Percentiles rank a stretch among this genome's conserved stretches.
These are phyloP conservation scores for Corythaixoides concolor DNA, from an alignment of 2,113 vertebrate genomes.

Conservation along the genomic window DNA sequence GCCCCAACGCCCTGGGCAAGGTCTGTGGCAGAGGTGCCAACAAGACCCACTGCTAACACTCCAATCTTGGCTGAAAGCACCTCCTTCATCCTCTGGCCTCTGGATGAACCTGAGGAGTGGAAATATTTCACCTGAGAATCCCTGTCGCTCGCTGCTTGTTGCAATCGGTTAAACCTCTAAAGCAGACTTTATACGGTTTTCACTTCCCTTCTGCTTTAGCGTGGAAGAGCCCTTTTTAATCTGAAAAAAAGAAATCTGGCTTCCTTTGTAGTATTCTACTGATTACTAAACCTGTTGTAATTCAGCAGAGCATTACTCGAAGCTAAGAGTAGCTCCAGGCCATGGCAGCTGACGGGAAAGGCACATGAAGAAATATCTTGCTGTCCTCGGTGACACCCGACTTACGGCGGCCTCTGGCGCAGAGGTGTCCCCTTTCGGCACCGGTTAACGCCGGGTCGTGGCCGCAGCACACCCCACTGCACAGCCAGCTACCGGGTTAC, in stretches of 20 bases:
- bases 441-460: not conserved
- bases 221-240: not conserved
- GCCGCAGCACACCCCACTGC: not conserved
- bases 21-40: not conserved
- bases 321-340: not conserved
- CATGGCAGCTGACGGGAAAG: not conserved
- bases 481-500: accelerated
- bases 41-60: not conserved
- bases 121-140: not conserved
- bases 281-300: not conserved
- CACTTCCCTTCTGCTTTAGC: not conserved
- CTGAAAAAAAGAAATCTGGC: not conserved
- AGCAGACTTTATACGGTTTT: not conserved
- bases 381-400: not conserved
- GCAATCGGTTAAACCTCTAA: not conserved
- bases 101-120: not conserved
- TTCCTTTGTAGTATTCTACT: not conserved
- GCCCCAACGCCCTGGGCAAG: not conserved
- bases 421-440: not conserved
- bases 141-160: not conserved
- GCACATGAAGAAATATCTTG: not conserved
- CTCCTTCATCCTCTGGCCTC: not conserved
- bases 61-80: not conserved
- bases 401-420: not conserved
- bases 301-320: not conserved